Evolutionary conservation across 2,797 vertebrate species (phyloP), one percentile per base, ranked within the genome.

Genomic region (Melanotaenia nigrans): DNA sequence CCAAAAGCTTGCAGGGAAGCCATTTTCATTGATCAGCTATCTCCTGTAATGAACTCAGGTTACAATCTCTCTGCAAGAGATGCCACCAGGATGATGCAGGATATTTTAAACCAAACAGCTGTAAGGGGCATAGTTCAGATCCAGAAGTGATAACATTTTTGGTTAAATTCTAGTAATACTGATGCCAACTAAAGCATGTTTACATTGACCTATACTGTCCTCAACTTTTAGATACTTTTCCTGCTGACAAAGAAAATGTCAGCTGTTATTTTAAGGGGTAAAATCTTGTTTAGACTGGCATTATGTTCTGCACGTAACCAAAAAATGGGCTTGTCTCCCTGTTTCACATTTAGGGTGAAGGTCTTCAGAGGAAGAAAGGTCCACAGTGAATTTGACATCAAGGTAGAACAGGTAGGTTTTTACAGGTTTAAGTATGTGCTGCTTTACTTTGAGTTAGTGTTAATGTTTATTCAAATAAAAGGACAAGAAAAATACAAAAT

Each of bases 291-390:
- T 16, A 51, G 32, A 45, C 64, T 28, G 16, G 18, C 10, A 54
- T 51, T 61, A 59, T 69, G 22, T 36, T 51, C 24, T 13, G n/a
- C 1, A 1, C 4, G 6, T 42, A 53, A 38, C 40, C 3, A 76
- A 56, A 57, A 62, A 10, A 35, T 45, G 22, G 24, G 62, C 55
- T 74, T 14, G 68, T 57, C 51, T 65, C 58, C 38, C 73, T 75
- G 8, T 87, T 65, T 89, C 25, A 66, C 69, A 62, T 82, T 32
- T 88, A 97, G 96, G 96, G 94, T 89, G 25, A 97, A 96, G 78
- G 92, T 96, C 79, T 97, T 97, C 92, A 96, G 95, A 92, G 96
- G 96, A 71, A 95, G 94, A 87, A 97, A 96, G 78, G 93, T 96
- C 84, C 94, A 96, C 18, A 95, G 95, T 61, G 96, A 97, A 90